phyloP scores from a whole-genome alignment of 2,888 invertebrate genomes.

The Ophraella communa region DNA sequence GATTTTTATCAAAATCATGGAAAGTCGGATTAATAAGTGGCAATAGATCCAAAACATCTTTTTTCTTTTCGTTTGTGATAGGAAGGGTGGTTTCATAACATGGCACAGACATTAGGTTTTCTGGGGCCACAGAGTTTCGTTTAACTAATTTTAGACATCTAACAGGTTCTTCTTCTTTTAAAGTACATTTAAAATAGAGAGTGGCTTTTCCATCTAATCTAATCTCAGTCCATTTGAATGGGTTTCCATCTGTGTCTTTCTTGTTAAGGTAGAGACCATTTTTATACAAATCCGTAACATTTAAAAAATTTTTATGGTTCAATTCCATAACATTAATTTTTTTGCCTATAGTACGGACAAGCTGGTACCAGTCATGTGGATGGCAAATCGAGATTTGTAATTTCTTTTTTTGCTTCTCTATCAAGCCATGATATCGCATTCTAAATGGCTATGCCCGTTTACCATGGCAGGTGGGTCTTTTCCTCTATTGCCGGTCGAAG shows the following conservation, averaged over 20 bases:
- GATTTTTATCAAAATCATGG: no score
- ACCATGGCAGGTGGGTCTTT: neutral
- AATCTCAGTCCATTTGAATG: no score
- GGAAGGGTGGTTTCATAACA: no score
- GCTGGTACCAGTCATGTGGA: constrained; percentile 26
- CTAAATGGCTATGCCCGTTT: constrained; percentile 28
- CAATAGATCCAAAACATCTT: no score
- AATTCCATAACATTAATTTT: neutral
- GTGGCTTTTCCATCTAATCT: no score
- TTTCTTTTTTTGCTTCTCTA: constrained; percentile 27
- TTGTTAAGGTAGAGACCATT: neutral
- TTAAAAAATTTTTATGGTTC: neutral
- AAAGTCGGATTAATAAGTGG: no score
- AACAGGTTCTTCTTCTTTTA: no score
- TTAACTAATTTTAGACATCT: no score
- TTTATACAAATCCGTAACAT: constrained; percentile 1
- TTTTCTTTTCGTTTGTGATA: no score
- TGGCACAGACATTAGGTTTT: no score
- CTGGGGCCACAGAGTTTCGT: no score
- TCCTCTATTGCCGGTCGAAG: neutral
- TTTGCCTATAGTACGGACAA: constrained; percentile 11
- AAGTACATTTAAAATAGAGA: no score
- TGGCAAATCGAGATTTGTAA: constrained; percentile 14
- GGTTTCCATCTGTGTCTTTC: neutral
- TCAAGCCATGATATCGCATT: constrained; percentile 22